Evolutionary conservation across 2,888 invertebrate genomes (phyloP).

Genomic region (Plagiodera versicolora): DNA sequence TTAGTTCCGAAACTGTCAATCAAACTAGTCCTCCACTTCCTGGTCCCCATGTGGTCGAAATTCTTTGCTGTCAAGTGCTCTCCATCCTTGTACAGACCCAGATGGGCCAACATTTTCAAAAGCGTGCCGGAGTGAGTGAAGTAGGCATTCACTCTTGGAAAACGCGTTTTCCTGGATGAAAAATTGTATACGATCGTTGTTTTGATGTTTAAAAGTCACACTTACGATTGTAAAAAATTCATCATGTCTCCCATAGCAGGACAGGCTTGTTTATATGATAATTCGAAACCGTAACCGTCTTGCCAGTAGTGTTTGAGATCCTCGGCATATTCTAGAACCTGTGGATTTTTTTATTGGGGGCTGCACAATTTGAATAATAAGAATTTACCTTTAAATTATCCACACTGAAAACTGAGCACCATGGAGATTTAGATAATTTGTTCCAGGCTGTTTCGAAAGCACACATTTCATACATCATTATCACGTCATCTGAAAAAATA

Average conservation of each 20-base stretch:
- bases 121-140: conserved; percentile 85
- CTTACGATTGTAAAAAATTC: conserved; percentile 65
- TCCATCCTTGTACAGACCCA: conserved; percentile 72
- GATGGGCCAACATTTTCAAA: conserved; percentile 71
- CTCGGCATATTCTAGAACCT: conserved; percentile 74
- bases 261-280: conserved; percentile 78
- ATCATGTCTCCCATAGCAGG: conserved; percentile 72
- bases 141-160: conserved; percentile 60
- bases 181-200: no score
- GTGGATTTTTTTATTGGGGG: conserved; percentile 37
- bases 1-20: conserved; percentile 83
- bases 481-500: conserved; percentile 60
- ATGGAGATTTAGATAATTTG: conserved; percentile 65
- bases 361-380: background rate
- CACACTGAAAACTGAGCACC: conserved; percentile 74
- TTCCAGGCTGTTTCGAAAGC: conserved; percentile 84
- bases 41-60: conserved; percentile 50
- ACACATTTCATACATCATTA: conserved; percentile 73
- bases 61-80: conserved; percentile 61
- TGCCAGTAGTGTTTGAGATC: conserved; percentile 81
- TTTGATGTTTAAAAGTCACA: no score
- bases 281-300: conserved; percentile 76
- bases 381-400: conserved; percentile 59
- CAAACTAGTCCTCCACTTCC: conserved; percentile 62
- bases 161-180: conserved; percentile 39